Evolutionary conservation across 1,140 invertebrate genomes (phyloP), one percentile per base, ranked within the genome.

Genomic region (Halesus radiatus): DNA sequence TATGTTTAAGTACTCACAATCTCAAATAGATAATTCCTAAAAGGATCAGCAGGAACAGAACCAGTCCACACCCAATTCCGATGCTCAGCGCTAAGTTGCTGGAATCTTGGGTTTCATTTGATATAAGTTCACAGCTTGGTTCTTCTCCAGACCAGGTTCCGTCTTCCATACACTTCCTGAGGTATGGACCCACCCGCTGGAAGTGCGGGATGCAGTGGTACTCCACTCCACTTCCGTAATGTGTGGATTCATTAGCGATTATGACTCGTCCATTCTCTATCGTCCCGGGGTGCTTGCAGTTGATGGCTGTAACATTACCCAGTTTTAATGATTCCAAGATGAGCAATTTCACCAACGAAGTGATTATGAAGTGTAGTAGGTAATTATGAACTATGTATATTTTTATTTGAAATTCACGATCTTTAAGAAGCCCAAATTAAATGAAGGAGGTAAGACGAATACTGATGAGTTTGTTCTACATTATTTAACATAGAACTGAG

Each of bases 171-270:
- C 96, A 97, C 85, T 95, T 96, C 66, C 95, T 90, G 3, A 96
- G 87, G 86, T 95, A 96, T 4, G 95, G 94, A 0, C 96, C 96
- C 1, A 94, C 92, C 54, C 96, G 91, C 85, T 95, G 94, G 87
- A 92, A 97, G 81, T 95, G 94, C 7, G 95, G 95, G 73, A 97
- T 88, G 85, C 97, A 98, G 82, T 96, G 94, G 86, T 98, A 98
- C 85, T 97, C 95, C 1, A 96, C 93, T 3, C 93, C 92, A 75
- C 95, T 95, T 7, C 94, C 94, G 84, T 95, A 98, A 5, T 93
- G 90, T 0, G 95, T 96, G 0, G 95, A 94, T 23, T 94, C 93
- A 84, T 98, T 97, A 53, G 96, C 93, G 8, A 96, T 92, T 83
- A 97, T 96, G 1, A 96, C 93, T 80, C 96, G 90, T 0, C 96